Conservation (phyloP, 2,888 invertebrate genomes). For the Chelonus formosanus region DNA sequence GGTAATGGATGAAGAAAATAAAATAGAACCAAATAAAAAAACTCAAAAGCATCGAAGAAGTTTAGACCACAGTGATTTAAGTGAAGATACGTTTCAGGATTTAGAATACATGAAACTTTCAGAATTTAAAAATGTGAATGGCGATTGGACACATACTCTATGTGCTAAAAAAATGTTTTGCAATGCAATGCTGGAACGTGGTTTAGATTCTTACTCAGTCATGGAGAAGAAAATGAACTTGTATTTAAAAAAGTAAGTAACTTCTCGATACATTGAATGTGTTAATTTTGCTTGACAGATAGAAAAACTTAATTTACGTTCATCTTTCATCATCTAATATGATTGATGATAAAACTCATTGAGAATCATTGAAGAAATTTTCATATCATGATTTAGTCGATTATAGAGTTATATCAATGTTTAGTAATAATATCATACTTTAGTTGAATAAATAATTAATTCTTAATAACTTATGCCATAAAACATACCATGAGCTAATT, state of each 20-base stretch:
- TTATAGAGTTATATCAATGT: too few relatives aligned
- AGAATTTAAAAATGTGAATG: constrained; percentile 44
- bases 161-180: constrained; percentile 83
- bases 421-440: too few relatives aligned
- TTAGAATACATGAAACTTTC: constrained; percentile 56
- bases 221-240: constrained; percentile 86
- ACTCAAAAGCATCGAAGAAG: constrained; percentile 42
- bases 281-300: too few relatives aligned
- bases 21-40: constrained; percentile 18
- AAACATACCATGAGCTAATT: not conserved
- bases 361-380: too few relatives aligned
- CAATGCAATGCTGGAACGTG: constrained; percentile 76
- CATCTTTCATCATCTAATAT: too few relatives aligned
- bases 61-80: constrained; percentile 48
- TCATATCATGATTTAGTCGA: too few relatives aligned
- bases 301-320: too few relatives aligned
- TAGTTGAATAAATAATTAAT: not conserved
- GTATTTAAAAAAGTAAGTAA: constrained; percentile 77
- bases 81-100: constrained; percentile 58
- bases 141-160: constrained; percentile 78
- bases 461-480: not conserved
- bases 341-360: too few relatives aligned
- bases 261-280: not conserved
- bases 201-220: constrained; percentile 74
- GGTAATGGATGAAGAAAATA: constrained; percentile 30